Evolutionary conservation across 2,888 invertebrate genomes (phyloP), one percentile per base, ranked within the genome.

Genomic region (Cataglyphis cursor): DNA sequence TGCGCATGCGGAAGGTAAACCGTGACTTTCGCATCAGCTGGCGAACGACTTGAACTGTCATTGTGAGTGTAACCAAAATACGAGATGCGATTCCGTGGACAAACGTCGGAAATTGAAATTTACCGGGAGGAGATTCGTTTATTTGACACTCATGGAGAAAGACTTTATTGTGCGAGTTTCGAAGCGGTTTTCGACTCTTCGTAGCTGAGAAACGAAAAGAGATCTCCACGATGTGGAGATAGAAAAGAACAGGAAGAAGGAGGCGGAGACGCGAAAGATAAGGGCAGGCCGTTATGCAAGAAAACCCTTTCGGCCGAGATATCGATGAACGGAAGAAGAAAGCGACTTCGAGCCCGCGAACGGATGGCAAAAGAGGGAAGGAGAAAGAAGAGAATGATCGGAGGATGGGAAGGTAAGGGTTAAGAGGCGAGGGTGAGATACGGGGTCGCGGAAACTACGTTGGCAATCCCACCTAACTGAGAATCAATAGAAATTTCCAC

Each of bases 401-500:
- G 6, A 66, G 73, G 24, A 74, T 18, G 64, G 59, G 74, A 24
- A 35, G n/a, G n/a, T 51, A 41, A 59, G 66, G 31, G n/a, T 24
- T 59, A 70, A 81, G 65, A 38, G 62, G 31, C 12, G 68, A 38
- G 48, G 64, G 48, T 80, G 66, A 82, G 51, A 38, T 41, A 74
- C 31, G 28, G 41, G n/a, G 51, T 38, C 24, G 81, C 66, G 61
- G 85, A 87, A 85, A 82, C 82, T 72, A 75, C 51, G 83, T 31
- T 54, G 83, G 83, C 73, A 89, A 88, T 83, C 54, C 73, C 72
- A 82, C 68, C 85, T 89, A 90, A 87, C 89, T 83, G 86, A 89
- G 81, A 91, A 91, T 91, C 91, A 87, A 91, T 90, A 89, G 86
- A 85, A 91, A 89, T 91, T 90, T 88, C 83, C 83, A 87, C 74